A percentile compares a stretch with the other conserved stretches of the same genome.
Conservation (phyloP, 53 echinoderm and acorn worm species). For the Paracentrotus lividus region DNA sequence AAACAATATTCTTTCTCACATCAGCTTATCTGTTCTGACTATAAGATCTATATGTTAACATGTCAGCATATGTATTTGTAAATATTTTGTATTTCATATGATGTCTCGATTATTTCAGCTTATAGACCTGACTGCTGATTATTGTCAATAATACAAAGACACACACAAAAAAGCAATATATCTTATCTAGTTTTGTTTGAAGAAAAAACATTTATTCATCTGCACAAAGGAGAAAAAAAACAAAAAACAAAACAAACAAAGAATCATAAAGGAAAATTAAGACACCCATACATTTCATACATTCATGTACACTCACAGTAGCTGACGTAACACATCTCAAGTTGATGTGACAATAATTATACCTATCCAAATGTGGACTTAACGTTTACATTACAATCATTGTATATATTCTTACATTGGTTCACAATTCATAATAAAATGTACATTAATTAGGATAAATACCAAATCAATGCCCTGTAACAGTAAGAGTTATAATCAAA, state of each 20-base stretch:
- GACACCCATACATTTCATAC: background rate
- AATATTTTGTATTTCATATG: no score
- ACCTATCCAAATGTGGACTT: background rate
- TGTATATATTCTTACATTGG: background rate
- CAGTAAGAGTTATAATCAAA: no score
- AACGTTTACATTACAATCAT: background rate
- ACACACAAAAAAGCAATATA: background rate
- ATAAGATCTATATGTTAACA: no score
- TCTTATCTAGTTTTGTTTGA: background rate
- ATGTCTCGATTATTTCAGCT: no score
- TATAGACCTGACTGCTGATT: no score
- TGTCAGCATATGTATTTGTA: no score
- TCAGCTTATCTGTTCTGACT: no score
- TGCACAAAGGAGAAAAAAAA: background rate
- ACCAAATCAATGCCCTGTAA: background rate
- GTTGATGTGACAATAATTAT: background rate
- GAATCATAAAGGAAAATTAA: background rate
- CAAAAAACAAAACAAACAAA: background rate
- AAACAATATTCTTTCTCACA: no score
- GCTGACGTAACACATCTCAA: background rate
- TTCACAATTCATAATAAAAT: conserved; percentile 3
- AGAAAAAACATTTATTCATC: conserved; percentile 50
- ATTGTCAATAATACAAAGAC: background rate
- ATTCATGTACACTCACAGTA: conserved; percentile 3
- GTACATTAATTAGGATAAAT: background rate